These are phyloP conservation scores for Achatina immaculata DNA, from an alignment of 1,140 invertebrate genomes.

Conservation along the genomic window DNA sequence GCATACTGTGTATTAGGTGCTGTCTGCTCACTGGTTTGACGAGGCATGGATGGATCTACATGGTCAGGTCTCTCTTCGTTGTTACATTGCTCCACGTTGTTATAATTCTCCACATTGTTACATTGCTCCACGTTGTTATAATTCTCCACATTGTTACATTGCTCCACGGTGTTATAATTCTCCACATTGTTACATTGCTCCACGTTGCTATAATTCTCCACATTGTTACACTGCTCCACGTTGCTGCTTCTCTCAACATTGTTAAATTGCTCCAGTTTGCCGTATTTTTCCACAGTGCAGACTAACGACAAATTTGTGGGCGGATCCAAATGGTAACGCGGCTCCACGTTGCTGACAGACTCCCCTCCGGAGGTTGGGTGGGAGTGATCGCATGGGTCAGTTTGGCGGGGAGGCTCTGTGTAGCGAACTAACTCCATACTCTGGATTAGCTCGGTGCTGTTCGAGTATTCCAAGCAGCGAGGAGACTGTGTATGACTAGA, in stretches of 20 bases:
- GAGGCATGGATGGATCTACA: not conserved
- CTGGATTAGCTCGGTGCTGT: no score
- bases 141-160: not conserved
- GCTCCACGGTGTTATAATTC: not conserved
- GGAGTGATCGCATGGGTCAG: no score
- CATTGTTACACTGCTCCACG: not conserved
- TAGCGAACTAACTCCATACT: no score
- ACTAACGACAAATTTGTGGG: not conserved
- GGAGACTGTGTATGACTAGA: no score
- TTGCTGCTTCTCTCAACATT: not conserved
- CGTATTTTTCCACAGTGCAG: not conserved
- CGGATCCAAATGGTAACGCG: not conserved
- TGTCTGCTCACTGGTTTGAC: no score
- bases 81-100: no score
- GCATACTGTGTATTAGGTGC: not conserved
- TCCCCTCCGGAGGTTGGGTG: no score
- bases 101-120: not conserved
- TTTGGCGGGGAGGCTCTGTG: no score
- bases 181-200: not conserved
- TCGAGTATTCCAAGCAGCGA: no score
- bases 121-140: not conserved
- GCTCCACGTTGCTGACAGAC: not conserved
- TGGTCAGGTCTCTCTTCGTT: not conserved
- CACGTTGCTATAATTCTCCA: not conserved
- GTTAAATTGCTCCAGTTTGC: not conserved